Base-by-base conservation (phyloP, 2,113 vertebrate species). In the Lynx canadensis region DNA sequence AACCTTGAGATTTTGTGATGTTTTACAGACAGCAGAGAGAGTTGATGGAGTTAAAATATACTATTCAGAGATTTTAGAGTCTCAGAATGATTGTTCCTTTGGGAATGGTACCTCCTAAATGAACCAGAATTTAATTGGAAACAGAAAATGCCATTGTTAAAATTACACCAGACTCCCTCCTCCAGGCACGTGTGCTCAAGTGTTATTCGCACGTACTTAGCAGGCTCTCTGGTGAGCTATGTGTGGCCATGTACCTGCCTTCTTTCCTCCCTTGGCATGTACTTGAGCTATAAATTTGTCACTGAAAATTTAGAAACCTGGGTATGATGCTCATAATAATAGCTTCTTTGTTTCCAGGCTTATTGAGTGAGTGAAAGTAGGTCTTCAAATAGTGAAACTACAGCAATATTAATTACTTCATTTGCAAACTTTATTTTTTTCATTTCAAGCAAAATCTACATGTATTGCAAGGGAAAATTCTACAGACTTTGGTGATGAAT, bases 41-140 rank as follows among this genome's bases (percentile, higher is more conserved):
- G 57, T 65, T 95, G 91, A 84, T 65, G 57, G 66, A 93, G 52
- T 87, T 86, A 80, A 94, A 95, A 97, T 92, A 80, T 4, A 71
- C 31, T 76, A 55, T 36, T 85, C 33, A 74, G 79, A 96, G 86
- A 86, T 76, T 92, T 95, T 89, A 84, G 48, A 91, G 50, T 73
- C 29, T 93, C 18, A n/a, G 79, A 91, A 78, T 27, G 7, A 96
- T 89, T 65, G n/a, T 82, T 93, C 86, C 73, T 92, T 89, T 68
- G 94, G 82, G 81, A 91, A 76, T 31, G 27, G 33, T 78, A 31
- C 25, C 60, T 94, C 63, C 73, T 95, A 93, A 93, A 83, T 94
- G 79, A 96, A 93, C 68, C 27, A 86, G 25, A 52, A 91, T 79
- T 94, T 94, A 91, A 96, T n/a, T 93, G 85, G 73, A 95, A 97